A percentile compares a stretch with the other conserved stretches of the same genome.
Evolutionary conservation across 2,797 vertebrate species (phyloP).

Genomic region (Crypturellus tataupa): DNA sequence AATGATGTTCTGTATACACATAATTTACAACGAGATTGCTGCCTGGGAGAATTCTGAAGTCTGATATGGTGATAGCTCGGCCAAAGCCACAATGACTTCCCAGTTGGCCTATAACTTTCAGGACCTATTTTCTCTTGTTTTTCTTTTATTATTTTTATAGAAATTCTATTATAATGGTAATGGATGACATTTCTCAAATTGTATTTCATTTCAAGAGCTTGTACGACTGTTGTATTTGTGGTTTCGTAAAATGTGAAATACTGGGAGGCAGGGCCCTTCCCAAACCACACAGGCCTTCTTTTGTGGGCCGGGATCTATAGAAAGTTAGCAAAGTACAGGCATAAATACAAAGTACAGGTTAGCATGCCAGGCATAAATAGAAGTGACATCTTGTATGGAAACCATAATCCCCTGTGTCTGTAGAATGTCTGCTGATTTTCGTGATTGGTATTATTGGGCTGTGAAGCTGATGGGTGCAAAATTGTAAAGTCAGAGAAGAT

Average conservation of each 20-base stretch:
- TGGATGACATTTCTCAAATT: slow-evolving; percentile 55
- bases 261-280: background rate
- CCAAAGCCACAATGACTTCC: slow-evolving; percentile 57
- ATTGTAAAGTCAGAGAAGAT: background rate
- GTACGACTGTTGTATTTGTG: slow-evolving; percentile 36
- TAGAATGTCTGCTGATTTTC: slow-evolving; percentile 51
- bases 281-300: slow-evolving; percentile 37
- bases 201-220: slow-evolving; percentile 68
- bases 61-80: slow-evolving; percentile 36
- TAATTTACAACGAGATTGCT: slow-evolving; percentile 43
- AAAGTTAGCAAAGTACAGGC: slow-evolving; percentile 17
- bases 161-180: slow-evolving; percentile 50
- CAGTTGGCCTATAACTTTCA: slow-evolving; percentile 61
- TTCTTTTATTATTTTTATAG: slow-evolving; percentile 62
- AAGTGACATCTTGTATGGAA: slow-evolving; percentile 44
- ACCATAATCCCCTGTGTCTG: background rate
- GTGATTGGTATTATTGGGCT: background rate
- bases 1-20: slow-evolving; percentile 48
- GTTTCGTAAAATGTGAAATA: slow-evolving; percentile 11
- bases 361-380: slow-evolving; percentile 32
- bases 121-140: slow-evolving; percentile 48
- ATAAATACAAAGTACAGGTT: too few relatives aligned
- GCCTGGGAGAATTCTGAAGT: slow-evolving; percentile 35
- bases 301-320: background rate
- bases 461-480: background rate